A percentile compares a stretch with the other conserved stretches of the same genome.
Evolutionary conservation across 2,113 vertebrate species (phyloP).

Genomic region (Hyla sarda): DNA sequence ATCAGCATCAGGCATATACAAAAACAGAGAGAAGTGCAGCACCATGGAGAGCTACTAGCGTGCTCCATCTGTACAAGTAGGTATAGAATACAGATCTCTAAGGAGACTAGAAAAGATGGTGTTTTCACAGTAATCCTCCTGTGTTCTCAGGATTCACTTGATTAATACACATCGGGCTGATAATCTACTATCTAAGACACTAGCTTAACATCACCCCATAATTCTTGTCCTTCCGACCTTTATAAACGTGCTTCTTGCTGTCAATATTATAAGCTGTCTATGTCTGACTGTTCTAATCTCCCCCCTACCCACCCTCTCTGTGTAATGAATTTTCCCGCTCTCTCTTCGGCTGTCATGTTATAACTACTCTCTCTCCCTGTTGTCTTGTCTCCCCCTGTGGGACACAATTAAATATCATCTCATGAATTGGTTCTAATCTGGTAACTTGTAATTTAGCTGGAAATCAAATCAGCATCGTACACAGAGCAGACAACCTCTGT

Average conservation of each 20-base stretch:
- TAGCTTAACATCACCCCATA: constrained; percentile 9
- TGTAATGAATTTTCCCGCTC: constrained; percentile 18
- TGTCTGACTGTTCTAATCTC: constrained; percentile 20
- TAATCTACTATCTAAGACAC: constrained; percentile 6
- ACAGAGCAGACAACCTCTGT: constrained; percentile 36
- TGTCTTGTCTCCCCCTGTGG: constrained; percentile 51
- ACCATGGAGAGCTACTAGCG: constrained; percentile 34
- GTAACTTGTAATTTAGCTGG: constrained; percentile 59
- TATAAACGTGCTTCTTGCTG: constrained; percentile 32
- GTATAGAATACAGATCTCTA: constrained; percentile 4
- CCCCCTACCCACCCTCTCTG: constrained; percentile 16
- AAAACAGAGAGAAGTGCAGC: constrained; percentile 12
- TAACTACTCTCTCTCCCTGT: constrained; percentile 34
- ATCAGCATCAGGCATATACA: background rate
- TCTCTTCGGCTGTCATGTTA: constrained; percentile 17
- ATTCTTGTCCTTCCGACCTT: constrained; percentile 23
- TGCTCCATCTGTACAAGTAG: background rate
- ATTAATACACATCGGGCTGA: constrained; percentile 14
- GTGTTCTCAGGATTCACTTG: constrained; percentile 1
- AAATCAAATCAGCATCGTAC: constrained; percentile 56
- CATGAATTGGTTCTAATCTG: constrained; percentile 58
- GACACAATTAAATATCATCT: constrained; percentile 59
- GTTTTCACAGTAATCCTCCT: background rate
- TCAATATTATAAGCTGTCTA: constrained; percentile 28
- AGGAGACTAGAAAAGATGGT: background rate